Evolutionary conservation across 1,140 invertebrate genomes (phyloP).

Genomic region (Aphis craccivora): DNA sequence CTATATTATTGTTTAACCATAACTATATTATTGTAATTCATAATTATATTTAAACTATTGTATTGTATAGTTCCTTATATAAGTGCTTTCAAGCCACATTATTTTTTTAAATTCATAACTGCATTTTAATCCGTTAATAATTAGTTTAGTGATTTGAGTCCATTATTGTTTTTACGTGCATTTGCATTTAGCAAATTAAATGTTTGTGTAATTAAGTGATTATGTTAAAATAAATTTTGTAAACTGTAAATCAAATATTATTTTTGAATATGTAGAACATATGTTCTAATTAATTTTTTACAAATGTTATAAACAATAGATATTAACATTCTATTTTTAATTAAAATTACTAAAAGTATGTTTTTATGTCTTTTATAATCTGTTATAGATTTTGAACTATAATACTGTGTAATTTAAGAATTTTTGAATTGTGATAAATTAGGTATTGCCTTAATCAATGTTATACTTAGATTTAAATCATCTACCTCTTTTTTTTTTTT

Average conservation of each 20-base stretch:
- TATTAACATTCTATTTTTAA: conserved; percentile 56
- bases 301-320: conserved; percentile 46
- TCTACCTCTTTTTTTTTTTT: conserved; percentile 55
- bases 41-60: conserved; percentile 53
- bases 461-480: conserved; percentile 49
- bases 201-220: conserved; percentile 54
- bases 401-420: conserved; percentile 52
- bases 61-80: conserved; percentile 51
- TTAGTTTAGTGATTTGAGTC: conserved; percentile 57
- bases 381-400: conserved; percentile 43
- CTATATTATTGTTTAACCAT: conserved; percentile 52
- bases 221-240: conserved; percentile 32
- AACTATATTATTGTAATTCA: conserved; percentile 51
- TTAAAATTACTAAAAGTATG: conserved; percentile 39
- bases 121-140: conserved; percentile 43
- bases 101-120: conserved; percentile 46
- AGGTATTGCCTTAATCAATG: conserved; percentile 56
- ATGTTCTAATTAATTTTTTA: conserved; percentile 54
- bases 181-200: conserved; percentile 48
- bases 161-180: conserved; percentile 46
- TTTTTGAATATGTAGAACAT: conserved; percentile 52
- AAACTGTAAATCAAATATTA: conserved; percentile 47
- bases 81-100: conserved; percentile 45
- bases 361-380: conserved; percentile 53
- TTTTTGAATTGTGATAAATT: conserved; percentile 55